Evolutionary conservation across 2,113 vertebrate genomes (phyloP), one percentile per base, ranked within the genome.

Genomic region (Triplophysa siluroides): DNA sequence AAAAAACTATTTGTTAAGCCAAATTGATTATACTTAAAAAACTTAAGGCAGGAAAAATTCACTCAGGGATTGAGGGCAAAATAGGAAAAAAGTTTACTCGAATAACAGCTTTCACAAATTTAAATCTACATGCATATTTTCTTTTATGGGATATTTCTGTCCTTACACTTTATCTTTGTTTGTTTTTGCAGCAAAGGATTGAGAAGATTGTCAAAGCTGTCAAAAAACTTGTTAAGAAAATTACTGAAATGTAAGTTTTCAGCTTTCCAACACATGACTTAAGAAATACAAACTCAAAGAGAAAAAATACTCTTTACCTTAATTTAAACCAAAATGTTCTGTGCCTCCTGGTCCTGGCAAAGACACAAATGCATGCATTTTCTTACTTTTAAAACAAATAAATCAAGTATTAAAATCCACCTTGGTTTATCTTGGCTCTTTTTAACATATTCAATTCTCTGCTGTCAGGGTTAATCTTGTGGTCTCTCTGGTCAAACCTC

Each of bases 221-320:
- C 85, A 92, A 85, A 81, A 89, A 80, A 76, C 91, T 95, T 80
- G 83, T 95, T 75, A 93, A 89, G 79, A 92, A 87, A 90, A 91
- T 94, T 83, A 93, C 83, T 89, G 92, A 91, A 78, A 89, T 93
- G 96, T 96, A 90, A 94, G 95, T 88, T 18, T 26, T 66, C 26
- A 41, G 23, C 9, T 47, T 58, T 69, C 21, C 54, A 24, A 26
- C 10, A 52, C 23, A 45, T 18, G 7, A 58, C 18, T 3, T 54
- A 9, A 56, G n/a, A n/a, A 21, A n/a, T n/a, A 58, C n/a, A 21
- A 58, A 58, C 19, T 16, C 19, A 2, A 58, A 6, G 43, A 45
- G 10, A 12, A 45, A 38, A 33, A 38, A 38, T 38, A 38, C 33
- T 38, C 33, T 38, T 12, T 8, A 6, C 4, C 50, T 21, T 58